Evolutionary conservation across 2,797 vertebrate species (phyloP).

Genomic region (Antennarius maculatus): DNA sequence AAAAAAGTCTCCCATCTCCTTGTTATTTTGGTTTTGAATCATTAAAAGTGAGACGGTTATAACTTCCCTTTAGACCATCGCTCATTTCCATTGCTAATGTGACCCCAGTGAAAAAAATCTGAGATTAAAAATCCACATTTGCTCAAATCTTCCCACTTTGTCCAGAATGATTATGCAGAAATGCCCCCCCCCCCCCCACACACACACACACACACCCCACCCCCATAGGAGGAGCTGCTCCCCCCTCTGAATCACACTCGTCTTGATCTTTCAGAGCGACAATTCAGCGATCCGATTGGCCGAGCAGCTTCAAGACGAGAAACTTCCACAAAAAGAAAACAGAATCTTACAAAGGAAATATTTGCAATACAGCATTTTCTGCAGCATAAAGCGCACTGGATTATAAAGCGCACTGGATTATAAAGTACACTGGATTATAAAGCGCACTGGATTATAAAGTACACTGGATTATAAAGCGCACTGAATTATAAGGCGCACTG

Average conservation of each 20-base stretch:
- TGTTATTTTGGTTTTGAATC: conserved; percentile 32
- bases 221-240: conserved; percentile 54
- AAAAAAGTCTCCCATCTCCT: conserved; percentile 2
- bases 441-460: too few species aligned
- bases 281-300: conserved; percentile 62
- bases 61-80: conserved; percentile 31
- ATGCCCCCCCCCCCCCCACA: conserved; percentile 1
- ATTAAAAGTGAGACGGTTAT: conserved; percentile 29
- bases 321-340: conserved; percentile 39
- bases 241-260: conserved; percentile 43
- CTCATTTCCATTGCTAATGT: conserved; percentile 62
- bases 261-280: conserved; percentile 69
- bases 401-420: too few species aligned
- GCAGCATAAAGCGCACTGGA: conserved; percentile 55
- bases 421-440: too few species aligned
- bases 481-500: too few species aligned
- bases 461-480: too few species aligned
- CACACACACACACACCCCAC: too few species aligned
- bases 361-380: conserved; percentile 46
- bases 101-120: conserved; percentile 41
- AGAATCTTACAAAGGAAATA: conserved; percentile 38
- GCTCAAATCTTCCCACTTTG: conserved; percentile 56
- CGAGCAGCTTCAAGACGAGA: conserved; percentile 52
- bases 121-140: conserved; percentile 49
- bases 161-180: conserved; percentile 49